phyloP scores from a whole-genome alignment of 2,888 invertebrate species.

The Tinea trinotella region DNA sequence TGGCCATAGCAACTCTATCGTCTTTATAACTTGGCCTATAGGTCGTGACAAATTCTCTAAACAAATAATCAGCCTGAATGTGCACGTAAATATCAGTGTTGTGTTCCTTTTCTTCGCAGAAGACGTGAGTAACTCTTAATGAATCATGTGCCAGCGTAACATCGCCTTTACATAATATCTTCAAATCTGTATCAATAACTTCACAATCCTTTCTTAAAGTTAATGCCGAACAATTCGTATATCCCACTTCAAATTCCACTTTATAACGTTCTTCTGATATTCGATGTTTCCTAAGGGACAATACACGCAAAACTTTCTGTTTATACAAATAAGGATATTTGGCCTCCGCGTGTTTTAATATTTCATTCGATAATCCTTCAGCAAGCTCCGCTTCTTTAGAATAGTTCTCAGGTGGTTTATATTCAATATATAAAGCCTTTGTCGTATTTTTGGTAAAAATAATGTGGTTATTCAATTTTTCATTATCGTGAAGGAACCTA shows the following conservation, averaged over 20 bases:
- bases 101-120: constrained; percentile 46
- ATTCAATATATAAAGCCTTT: too few species aligned
- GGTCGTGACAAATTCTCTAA: constrained; percentile 66
- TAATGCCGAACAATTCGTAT: constrained; percentile 50
- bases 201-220: constrained; percentile 41
- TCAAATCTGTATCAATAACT: constrained; percentile 31
- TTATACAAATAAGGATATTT: constrained; percentile 54
- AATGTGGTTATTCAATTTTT: too few species aligned
- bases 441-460: too few species aligned
- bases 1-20: constrained; percentile 70
- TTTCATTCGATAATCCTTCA: constrained; percentile 41
- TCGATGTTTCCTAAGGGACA: constrained; percentile 53
- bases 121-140: constrained; percentile 37
- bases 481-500: too few species aligned
- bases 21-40: constrained; percentile 75
- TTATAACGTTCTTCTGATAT: constrained; percentile 56
- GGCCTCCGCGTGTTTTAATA: constrained; percentile 55
- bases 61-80: constrained; percentile 56
- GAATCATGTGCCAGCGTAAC: constrained; percentile 53
- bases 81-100: constrained; percentile 39
- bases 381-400: constrained; percentile 45
- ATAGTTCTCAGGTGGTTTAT: constrained; percentile 44
- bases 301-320: constrained; percentile 51
- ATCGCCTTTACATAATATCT: constrained; percentile 54
- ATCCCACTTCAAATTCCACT: constrained; percentile 56